Evolutionary conservation across 2,888 invertebrate genomes (phyloP).

Genomic region (Monopis laevigella): DNA sequence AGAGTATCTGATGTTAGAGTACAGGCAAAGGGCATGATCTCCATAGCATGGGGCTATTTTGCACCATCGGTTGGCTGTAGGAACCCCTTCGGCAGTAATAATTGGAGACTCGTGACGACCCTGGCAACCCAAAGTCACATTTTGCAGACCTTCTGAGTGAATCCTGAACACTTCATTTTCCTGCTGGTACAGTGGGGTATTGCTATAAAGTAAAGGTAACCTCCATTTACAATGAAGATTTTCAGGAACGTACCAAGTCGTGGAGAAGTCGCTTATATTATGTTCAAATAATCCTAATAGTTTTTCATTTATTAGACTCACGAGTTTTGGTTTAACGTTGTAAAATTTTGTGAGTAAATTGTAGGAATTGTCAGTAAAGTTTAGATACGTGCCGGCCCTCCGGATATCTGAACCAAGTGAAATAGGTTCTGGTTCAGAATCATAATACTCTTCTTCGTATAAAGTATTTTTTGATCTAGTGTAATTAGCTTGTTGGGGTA

Average conservation of each 20-base stretch:
- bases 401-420: too few species aligned
- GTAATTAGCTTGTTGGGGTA: too few species aligned
- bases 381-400: too few species aligned
- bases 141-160: conserved; percentile 28
- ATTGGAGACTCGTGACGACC: not conserved
- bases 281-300: too few species aligned
- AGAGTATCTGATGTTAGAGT: conserved; percentile 29
- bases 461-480: too few species aligned
- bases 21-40: conserved; percentile 54
- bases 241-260: conserved; percentile 48
- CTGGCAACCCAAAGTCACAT: conserved; percentile 23
- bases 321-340: not conserved
- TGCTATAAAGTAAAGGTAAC: conserved; percentile 44
- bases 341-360: not conserved
- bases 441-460: too few species aligned
- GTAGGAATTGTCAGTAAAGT: not conserved
- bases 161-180: conserved; percentile 34
- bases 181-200: conserved; percentile 22
- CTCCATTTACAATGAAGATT: conserved; percentile 44
- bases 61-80: conserved; percentile 45
- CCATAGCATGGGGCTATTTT: conserved; percentile 43
- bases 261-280: too few species aligned
- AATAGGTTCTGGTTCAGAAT: too few species aligned
- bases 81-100: not conserved
- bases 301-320: not conserved